These are phyloP conservation scores for Anoura caudifer DNA, from an alignment of 2,113 vertebrate genomes.

Conservation along the genomic window DNA sequence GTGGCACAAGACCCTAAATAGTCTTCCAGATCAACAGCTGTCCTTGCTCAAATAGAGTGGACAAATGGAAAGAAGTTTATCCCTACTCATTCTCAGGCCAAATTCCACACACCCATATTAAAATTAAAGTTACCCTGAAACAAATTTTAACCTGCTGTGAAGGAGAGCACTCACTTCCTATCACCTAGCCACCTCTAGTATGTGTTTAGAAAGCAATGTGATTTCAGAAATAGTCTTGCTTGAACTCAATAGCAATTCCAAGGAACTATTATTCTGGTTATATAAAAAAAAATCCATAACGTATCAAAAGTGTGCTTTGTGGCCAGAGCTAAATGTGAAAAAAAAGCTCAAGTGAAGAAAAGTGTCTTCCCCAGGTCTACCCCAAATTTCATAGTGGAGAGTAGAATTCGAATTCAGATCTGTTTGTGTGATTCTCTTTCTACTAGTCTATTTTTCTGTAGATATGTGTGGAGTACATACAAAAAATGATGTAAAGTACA, in stretches of 20 bases:
- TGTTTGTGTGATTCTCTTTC: not conserved
- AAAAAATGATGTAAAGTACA: not conserved
- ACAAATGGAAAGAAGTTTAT: not conserved
- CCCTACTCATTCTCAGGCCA: not conserved
- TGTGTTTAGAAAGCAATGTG: not conserved
- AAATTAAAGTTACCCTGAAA: not conserved
- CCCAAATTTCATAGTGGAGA: not conserved
- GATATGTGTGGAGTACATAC: rapidly evolving
- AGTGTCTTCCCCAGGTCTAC: not conserved
- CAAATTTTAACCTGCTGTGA: not conserved
- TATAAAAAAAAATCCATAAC: not conserved
- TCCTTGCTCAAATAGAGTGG: not conserved
- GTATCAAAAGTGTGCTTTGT: not conserved
- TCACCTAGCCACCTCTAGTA: not conserved
- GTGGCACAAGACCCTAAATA: not conserved
- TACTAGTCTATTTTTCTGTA: too few relatives aligned
- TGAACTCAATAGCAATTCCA: not conserved
- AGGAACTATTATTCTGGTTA: not conserved
- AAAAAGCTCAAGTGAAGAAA: not conserved
- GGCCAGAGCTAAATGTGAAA: not conserved
- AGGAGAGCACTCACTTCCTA: not conserved
- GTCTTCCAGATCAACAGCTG: not conserved
- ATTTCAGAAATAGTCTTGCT: not conserved
- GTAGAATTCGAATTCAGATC: not conserved
- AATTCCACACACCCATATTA: not conserved